Evolutionary conservation across 2,113 vertebrate species (phyloP).

Genomic region (Caretta caretta): DNA sequence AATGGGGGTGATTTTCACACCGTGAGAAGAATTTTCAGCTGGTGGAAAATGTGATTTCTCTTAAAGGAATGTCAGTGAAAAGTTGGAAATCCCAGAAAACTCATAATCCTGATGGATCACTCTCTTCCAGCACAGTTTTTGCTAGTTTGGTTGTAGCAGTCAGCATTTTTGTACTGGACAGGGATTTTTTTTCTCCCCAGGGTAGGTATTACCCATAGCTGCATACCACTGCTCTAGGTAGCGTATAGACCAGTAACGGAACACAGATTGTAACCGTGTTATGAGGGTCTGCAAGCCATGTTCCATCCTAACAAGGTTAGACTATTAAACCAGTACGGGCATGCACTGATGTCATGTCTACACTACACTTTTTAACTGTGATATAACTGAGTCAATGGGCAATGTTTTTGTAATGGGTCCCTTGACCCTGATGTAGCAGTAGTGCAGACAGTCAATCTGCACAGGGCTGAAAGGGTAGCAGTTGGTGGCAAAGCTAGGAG

Average conservation of each 20-base stretch:
- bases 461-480: neutral
- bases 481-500: neutral
- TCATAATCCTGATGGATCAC: neutral
- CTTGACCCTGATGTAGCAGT: neutral
- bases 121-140: neutral
- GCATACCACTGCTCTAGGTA: neutral
- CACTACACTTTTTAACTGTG: neutral
- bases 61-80: neutral
- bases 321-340: rapidly evolving
- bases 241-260: neutral
- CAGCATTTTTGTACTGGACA: neutral
- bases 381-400: neutral
- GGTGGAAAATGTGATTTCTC: neutral
- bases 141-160: neutral
- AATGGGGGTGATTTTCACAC: neutral
- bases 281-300: rapidly evolving
- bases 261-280: neutral
- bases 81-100: neutral
- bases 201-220: neutral
- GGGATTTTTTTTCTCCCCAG: neutral
- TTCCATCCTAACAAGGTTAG: neutral
- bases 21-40: neutral
- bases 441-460: neutral
- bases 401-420: neutral
- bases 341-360: neutral